Evolutionary conservation across 2,888 invertebrate species (phyloP).

Genomic region (Tineola bisselliella): DNA sequence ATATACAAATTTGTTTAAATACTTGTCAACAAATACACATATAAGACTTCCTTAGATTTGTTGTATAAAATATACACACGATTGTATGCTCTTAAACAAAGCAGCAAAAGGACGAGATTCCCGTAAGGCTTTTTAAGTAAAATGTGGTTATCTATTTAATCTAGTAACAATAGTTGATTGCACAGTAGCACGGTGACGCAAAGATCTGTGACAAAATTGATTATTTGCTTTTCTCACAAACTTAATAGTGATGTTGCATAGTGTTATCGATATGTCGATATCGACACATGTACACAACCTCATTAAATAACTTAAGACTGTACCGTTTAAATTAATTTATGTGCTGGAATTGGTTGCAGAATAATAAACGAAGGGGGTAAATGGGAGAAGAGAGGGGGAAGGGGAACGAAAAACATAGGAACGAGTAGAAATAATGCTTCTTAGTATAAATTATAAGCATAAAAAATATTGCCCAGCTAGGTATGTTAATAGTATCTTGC

Average conservation of each 20-base stretch:
- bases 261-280: background rate
- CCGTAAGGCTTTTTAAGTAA: background rate
- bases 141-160: conserved; percentile 5
- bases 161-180: conserved; percentile 16
- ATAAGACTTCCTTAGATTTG: background rate
- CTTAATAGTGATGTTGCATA: conserved; percentile 23
- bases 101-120: background rate
- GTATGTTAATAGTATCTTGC: too few species aligned
- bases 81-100: background rate
- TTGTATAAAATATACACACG: background rate
- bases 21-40: background rate
- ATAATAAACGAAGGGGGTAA: too few species aligned
- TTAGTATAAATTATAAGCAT: too few species aligned
- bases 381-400: too few species aligned
- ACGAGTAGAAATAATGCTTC: too few species aligned
- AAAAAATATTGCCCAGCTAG: too few species aligned
- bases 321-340: too few species aligned
- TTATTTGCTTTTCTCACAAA: conserved; percentile 39
- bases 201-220: conserved; percentile 23
- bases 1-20: background rate
- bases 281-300: too few species aligned
- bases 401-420: too few species aligned
- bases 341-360: too few species aligned
- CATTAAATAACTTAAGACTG: too few species aligned
- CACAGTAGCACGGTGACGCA: conserved; percentile 22